phyloP scores from a whole-genome alignment of 2,888 invertebrate genomes.

The Scaeva pyrastri region DNA sequence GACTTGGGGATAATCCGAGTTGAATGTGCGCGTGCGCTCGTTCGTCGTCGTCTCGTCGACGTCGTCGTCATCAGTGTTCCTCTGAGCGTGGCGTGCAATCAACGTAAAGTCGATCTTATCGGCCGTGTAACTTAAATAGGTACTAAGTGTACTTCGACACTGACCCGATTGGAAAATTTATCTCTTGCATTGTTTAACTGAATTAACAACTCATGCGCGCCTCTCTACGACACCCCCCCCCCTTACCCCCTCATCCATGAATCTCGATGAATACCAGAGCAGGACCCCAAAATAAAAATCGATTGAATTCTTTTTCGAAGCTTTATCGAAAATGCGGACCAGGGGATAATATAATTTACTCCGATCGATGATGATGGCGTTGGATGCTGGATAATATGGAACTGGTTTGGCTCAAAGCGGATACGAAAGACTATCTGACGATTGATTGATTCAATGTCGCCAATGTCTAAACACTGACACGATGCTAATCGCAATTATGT shows the following conservation, averaged over 20 bases:
- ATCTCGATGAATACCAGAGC: neutral
- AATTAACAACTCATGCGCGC: constrained; percentile 41
- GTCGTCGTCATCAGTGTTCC: neutral
- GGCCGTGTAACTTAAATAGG: constrained; percentile 74
- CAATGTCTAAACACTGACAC: constrained; percentile 74
- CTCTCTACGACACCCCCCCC: neutral
- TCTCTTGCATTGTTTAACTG: constrained; percentile 64
- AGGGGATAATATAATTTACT: too few relatives aligned
- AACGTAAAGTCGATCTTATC: constrained; percentile 70
- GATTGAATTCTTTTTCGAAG: constrained; percentile 45
- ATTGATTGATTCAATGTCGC: constrained; percentile 76
- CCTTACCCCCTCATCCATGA: neutral
- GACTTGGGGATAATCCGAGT: constrained; percentile 73
- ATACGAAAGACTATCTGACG: constrained; percentile 40
- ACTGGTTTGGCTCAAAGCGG: constrained; percentile 51
- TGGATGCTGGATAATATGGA: too few relatives aligned
- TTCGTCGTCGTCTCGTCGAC: constrained; percentile 37
- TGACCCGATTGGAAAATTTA: constrained; percentile 73
- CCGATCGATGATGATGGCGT: too few relatives aligned
- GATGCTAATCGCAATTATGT: constrained; percentile 76
- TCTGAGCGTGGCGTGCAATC: constrained; percentile 27
- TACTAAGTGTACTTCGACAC: constrained; percentile 75
- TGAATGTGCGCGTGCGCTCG: constrained; percentile 64
- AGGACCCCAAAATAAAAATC: too few relatives aligned
- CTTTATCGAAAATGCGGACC: neutral